Base-by-base conservation (phyloP, 2,797 vertebrate genomes). In the Schizopygopsis malacanthus region DNA sequence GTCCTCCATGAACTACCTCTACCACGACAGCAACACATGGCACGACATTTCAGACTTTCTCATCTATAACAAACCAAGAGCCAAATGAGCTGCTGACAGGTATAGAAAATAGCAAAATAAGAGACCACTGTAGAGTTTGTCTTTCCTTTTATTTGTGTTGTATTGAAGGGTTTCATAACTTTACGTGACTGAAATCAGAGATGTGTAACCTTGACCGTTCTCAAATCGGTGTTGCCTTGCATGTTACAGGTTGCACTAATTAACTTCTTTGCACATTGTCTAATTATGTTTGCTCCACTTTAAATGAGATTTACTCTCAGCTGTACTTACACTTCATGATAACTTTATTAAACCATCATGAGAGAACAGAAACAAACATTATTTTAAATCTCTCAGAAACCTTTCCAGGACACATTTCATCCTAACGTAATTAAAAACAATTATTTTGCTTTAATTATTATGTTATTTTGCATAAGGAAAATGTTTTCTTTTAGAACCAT, bases 1-100 rank as follows among this genome's bases (percentile, higher is more conserved):
- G 93, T 98, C 98, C 25, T 99, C 98, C 87, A 99, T 99, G 98
- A 97, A 96, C 91, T 99, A 99, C 92, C 97, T 99, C 67, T 99
- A 99, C 1, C 96, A 98, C 0, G 98, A 99, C 92, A 99, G 98
- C 80, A 95, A 99, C 0, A 92, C 95, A 12, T 99, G 98, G 98
- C 97, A 99, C 0, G 96, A 98, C 90, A 87, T 99, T 88, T 95
- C 96, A 0, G 98, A 99, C 93, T 99, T 99, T 87, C 96, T 99
- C 59, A 20, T 99, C 84, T 97, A 97, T 91, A 99, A 99, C 93
- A 99, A 97, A 91, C 94, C 95, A 93, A 77, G 88, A 88, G 81
- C 61, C 45, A 47, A 59, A 9, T 59, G 54, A 59, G 54, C 3
- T n/a, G 22, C 54, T 10, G 54, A 56, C 54, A 9, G 3, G 6